These are phyloP conservation scores for Nycticorax nycticorax DNA, from an alignment of 2,113 vertebrate species.

Conservation along the genomic window DNA sequence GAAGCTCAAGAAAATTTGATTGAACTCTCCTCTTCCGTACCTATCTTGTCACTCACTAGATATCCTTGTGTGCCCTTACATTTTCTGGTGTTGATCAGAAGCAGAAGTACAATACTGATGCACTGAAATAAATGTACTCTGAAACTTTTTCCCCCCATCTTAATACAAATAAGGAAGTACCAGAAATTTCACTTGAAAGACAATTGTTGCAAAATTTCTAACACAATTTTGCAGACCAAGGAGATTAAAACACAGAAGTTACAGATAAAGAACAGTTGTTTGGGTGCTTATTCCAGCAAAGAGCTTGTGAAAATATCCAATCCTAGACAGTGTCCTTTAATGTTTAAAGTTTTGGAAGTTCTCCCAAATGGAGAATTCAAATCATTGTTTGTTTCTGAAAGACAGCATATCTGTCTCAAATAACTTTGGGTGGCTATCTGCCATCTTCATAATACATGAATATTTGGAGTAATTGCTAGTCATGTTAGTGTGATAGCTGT, in stretches of 20 bases:
- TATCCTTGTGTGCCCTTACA: background rate
- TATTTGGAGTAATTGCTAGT: background rate
- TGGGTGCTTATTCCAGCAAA: background rate
- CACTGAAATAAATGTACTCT: background rate
- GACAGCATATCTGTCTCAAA: background rate
- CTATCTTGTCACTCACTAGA: background rate
- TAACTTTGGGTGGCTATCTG: background rate
- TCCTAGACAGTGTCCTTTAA: background rate
- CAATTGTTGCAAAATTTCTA: constrained; percentile 22
- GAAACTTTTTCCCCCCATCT: background rate
- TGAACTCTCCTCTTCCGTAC: background rate
- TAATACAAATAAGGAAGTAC: background rate
- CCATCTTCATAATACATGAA: background rate
- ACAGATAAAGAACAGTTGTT: background rate
- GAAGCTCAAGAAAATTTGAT: background rate
- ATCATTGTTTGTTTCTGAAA: background rate
- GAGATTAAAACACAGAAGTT: constrained; percentile 31
- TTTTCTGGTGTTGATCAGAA: background rate
- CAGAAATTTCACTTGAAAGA: background rate
- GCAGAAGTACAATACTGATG: background rate
- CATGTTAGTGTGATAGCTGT: background rate
- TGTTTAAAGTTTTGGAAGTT: background rate
- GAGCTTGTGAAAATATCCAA: background rate
- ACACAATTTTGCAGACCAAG: background rate
- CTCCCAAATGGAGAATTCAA: background rate